A percentile compares a stretch with the other conserved stretches of the same genome.
Evolutionary conservation across 2,888 invertebrate species (phyloP).

Genomic region (Acheta domesticus): DNA sequence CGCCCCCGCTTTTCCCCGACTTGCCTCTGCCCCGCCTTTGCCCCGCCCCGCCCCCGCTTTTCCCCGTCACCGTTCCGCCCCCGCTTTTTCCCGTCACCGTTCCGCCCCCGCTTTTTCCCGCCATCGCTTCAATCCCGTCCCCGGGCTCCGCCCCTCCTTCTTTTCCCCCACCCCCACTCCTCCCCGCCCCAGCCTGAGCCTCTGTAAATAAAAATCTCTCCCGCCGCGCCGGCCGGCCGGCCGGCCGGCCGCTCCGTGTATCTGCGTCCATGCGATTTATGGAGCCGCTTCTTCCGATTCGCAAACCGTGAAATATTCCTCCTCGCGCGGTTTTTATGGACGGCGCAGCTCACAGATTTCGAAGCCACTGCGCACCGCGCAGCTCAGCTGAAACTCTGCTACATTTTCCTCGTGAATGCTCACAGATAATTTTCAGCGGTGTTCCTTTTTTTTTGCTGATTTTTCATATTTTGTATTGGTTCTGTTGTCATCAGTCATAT

Average conservation of each 20-base stretch:
- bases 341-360: background rate
- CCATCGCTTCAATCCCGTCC: background rate
- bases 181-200: background rate
- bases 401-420: too few relatives aligned
- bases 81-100: too few relatives aligned
- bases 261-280: background rate
- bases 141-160: too few relatives aligned
- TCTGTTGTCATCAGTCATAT: too few relatives aligned
- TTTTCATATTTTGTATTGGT: too few relatives aligned
- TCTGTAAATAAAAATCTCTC: background rate
- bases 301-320: constrained; percentile 18
- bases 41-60: background rate
- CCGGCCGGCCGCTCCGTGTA: background rate
- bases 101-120: background rate
- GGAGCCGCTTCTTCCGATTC: background rate
- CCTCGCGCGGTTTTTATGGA: background rate
- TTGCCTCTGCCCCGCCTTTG: background rate
- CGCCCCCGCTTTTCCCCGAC: too few relatives aligned
- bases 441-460: too few relatives aligned
- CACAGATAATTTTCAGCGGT: too few relatives aligned
- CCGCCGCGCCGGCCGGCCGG: background rate
- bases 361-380: too few relatives aligned
- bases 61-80: too few relatives aligned
- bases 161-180: too few relatives aligned
- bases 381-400: too few relatives aligned